phyloP scores from a whole-genome alignment of 1,140 invertebrate species.

The Drosophila suzukii region DNA sequence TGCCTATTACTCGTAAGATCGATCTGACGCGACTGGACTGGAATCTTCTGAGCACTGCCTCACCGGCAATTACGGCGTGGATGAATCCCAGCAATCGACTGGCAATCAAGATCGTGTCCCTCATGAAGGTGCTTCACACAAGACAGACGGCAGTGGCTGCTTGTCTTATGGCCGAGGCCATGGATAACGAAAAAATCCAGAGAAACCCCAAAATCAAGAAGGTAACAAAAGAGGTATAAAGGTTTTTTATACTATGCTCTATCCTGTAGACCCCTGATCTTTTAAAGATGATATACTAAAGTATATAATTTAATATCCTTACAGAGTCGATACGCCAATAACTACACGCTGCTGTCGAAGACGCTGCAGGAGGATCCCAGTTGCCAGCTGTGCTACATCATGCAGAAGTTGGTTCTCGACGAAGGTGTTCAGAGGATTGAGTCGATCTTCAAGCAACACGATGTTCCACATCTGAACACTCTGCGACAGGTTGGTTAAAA shows the following conservation, averaged over 20 bases:
- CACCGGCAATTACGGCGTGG: conserved; percentile 98
- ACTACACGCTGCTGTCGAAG: conserved; percentile 94
- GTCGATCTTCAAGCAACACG: conserved; percentile 91
- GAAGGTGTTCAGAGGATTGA: conserved; percentile 91
- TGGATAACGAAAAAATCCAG: conserved; percentile 88
- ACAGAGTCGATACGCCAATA: conserved; percentile 94
- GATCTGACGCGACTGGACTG: conserved; percentile 97
- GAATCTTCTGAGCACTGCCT: conserved; percentile 97
- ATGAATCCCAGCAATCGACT: conserved; percentile 97
- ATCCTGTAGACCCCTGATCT: neutral
- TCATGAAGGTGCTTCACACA: conserved; percentile 90
- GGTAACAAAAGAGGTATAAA: conserved; percentile 32
- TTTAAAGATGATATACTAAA: no score
- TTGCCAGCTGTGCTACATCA: conserved; percentile 95
- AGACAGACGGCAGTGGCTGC: conserved; percentile 94
- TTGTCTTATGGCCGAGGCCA: conserved; percentile 96
- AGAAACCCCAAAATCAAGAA: conserved; percentile 82
- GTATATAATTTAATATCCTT: conserved; percentile 28
- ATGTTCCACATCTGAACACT: conserved; percentile 94
- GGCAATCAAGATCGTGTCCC: conserved; percentile 91
- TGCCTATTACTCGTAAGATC: conserved; percentile 97
- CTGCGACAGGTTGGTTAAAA: conserved; percentile 89
- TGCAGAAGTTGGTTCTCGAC: conserved; percentile 93
- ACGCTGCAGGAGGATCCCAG: conserved; percentile 98
- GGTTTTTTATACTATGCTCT: neutral